These are phyloP conservation scores for Phrixothrix hirtus DNA, from an alignment of 2,888 invertebrate species.

Conservation along the genomic window DNA sequence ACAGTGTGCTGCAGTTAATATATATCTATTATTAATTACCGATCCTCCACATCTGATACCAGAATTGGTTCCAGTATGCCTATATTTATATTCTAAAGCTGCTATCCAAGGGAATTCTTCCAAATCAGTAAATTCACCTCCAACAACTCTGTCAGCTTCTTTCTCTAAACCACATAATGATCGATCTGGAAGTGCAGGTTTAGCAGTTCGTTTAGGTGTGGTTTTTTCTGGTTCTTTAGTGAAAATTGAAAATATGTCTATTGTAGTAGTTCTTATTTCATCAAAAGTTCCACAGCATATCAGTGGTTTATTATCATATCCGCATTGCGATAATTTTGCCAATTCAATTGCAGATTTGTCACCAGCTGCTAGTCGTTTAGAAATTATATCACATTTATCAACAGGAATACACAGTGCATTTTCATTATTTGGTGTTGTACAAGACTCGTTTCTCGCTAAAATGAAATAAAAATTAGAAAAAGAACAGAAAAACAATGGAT, in stretches of 20 bases:
- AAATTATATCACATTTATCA: slow-evolving; percentile 53
- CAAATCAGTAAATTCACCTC: slow-evolving; percentile 46
- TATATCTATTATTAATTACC: too few relatives aligned
- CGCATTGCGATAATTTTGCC: slow-evolving; percentile 57
- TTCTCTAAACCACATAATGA: slow-evolving; percentile 14
- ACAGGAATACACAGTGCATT: slow-evolving; percentile 55
- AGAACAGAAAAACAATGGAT: too few relatives aligned
- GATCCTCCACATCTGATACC: slow-evolving; percentile 50
- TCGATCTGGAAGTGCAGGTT: slow-evolving; percentile 11
- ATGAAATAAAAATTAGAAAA: too few relatives aligned
- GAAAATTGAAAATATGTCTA: background rate
- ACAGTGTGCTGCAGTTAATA: slow-evolving; percentile 57
- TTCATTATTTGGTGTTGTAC: slow-evolving; percentile 52
- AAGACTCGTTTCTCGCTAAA: slow-evolving; percentile 32
- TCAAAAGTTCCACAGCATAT: slow-evolving; percentile 46
- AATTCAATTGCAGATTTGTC: slow-evolving; percentile 35
- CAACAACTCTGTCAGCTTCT: slow-evolving; percentile 15
- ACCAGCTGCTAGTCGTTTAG: slow-evolving; percentile 45
- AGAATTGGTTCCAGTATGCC: slow-evolving; percentile 2
- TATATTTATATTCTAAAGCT: too few relatives aligned
- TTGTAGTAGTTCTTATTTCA: background rate
- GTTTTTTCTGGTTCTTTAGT: background rate
- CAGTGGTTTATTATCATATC: slow-evolving; percentile 55
- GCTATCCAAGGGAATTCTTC: too few relatives aligned
- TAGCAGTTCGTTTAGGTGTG: background rate